Percentiles rank a stretch among this genome's conserved stretches.
Evolutionary conservation across 2,113 vertebrate species (phyloP).

Genomic region (Paramisgurnus dabryanus): DNA sequence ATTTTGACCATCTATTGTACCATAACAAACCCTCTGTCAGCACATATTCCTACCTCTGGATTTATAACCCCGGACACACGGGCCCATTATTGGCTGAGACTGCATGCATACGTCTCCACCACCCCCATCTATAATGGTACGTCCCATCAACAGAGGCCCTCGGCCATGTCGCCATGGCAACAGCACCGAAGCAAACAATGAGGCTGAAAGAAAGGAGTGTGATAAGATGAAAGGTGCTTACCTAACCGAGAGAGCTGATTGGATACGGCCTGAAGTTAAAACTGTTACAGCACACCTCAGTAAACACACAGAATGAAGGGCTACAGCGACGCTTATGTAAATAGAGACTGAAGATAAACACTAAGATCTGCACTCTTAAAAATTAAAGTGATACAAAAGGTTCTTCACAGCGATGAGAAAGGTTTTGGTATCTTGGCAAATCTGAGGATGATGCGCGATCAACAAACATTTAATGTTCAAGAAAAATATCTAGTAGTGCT

Average conservation of each 20-base stretch:
- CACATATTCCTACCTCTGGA: constrained; percentile 54
- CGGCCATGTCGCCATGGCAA: constrained; percentile 74
- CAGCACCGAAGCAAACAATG: constrained; percentile 80
- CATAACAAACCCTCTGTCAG: constrained; percentile 59
- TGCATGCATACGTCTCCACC: constrained; percentile 53
- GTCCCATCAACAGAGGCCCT: constrained; percentile 71
- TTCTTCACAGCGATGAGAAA: no score
- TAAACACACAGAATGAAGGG: constrained; percentile 45
- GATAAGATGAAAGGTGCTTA: constrained; percentile 73
- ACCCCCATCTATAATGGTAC: constrained; percentile 62
- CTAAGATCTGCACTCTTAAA: neutral
- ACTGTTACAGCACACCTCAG: constrained; percentile 45
- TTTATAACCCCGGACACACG: constrained; percentile 57
- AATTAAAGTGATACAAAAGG: no score
- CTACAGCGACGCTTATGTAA: neutral
- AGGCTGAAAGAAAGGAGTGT: constrained; percentile 70
- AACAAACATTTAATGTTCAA: no score
- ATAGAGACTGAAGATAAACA: neutral
- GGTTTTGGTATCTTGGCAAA: no score
- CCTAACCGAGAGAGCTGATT: constrained; percentile 62
- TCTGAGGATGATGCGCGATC: no score
- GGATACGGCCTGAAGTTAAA: constrained; percentile 36
- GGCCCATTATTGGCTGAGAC: constrained; percentile 64
- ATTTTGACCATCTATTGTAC: constrained; percentile 28
- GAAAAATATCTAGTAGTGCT: no score